phyloP scores from a whole-genome alignment of 2,888 invertebrate species.

The Tiliacea aurago region DNA sequence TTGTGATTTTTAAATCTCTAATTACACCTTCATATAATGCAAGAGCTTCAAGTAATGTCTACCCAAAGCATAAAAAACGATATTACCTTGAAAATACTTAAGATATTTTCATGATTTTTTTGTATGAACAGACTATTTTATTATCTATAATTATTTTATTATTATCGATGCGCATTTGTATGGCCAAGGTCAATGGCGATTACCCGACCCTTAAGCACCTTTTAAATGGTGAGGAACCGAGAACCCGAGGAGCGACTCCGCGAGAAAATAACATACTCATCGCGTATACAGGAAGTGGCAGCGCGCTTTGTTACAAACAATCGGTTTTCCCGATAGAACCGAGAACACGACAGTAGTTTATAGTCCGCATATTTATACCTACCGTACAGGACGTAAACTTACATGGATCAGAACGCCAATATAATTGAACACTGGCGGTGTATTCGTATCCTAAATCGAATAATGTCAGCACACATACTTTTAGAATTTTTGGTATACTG shows the following conservation, averaged over 20 bases:
- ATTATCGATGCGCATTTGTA: too few relatives aligned
- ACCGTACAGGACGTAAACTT: neutral
- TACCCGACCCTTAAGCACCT: too few relatives aligned
- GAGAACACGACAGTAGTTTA: neutral
- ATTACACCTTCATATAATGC: too few relatives aligned
- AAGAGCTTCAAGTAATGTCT: too few relatives aligned
- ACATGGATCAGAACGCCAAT: neutral
- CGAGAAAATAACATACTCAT: constrained; percentile 6
- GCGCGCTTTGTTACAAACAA: constrained; percentile 18
- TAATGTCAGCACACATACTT: constrained; percentile 34
- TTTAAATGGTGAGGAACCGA: constrained; percentile 3
- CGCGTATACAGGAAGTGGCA: constrained; percentile 15
- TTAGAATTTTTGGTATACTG: constrained; percentile 56
- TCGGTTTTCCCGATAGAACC: constrained; percentile 11
- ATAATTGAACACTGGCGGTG: constrained; percentile 17
- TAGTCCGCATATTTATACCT: constrained; percentile 16
- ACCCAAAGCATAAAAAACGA: too few relatives aligned
- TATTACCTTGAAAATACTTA: too few relatives aligned
- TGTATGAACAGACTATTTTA: too few relatives aligned
- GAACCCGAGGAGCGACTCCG: neutral
- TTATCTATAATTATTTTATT: neutral
- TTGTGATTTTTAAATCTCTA: too few relatives aligned
- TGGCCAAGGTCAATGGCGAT: too few relatives aligned
- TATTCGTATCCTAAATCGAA: constrained; percentile 35
- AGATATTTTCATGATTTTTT: too few relatives aligned